Percentiles rank a stretch among this genome's conserved stretches.
Conservation (phyloP, 2,797 vertebrate species). For the Xiphorhynchus erythropygius region DNA sequence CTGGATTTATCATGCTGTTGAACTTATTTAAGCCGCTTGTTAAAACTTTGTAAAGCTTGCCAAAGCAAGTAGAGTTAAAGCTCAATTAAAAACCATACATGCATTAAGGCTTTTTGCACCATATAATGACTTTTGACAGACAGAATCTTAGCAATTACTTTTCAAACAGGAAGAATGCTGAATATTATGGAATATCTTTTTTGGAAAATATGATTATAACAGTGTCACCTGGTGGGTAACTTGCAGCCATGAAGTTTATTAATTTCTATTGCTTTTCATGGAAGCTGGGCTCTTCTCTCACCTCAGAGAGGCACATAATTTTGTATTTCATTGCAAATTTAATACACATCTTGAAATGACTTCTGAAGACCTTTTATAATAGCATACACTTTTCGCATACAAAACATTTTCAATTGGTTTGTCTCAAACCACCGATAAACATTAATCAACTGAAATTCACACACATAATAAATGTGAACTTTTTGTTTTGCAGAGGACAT, state of each 20-base stretch:
- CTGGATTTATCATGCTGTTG: background rate
- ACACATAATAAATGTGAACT: background rate
- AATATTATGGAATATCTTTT: background rate
- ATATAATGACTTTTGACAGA: background rate
- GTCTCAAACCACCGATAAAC: background rate
- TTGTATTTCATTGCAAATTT: background rate
- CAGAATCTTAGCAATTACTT: background rate
- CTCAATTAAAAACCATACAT: background rate
- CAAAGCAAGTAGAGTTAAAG: constrained; percentile 26
- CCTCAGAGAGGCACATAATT: background rate
- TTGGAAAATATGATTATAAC: background rate
- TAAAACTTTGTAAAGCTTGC: constrained; percentile 38
- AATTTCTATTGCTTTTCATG: background rate
- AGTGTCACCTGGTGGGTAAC: background rate
- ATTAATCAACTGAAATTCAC: background rate
- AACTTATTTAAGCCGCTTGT: constrained; percentile 33
- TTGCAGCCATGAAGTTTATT: background rate
- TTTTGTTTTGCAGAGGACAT: background rate
- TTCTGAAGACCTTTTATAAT: background rate
- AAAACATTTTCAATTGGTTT: background rate
- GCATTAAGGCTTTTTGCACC: background rate
- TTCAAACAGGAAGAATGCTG: background rate
- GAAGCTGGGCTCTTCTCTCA: background rate
- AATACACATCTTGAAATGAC: background rate
- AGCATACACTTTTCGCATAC: background rate